Conservation (phyloP, 1,140 invertebrate genomes). For the Globodera ellingtonae region DNA sequence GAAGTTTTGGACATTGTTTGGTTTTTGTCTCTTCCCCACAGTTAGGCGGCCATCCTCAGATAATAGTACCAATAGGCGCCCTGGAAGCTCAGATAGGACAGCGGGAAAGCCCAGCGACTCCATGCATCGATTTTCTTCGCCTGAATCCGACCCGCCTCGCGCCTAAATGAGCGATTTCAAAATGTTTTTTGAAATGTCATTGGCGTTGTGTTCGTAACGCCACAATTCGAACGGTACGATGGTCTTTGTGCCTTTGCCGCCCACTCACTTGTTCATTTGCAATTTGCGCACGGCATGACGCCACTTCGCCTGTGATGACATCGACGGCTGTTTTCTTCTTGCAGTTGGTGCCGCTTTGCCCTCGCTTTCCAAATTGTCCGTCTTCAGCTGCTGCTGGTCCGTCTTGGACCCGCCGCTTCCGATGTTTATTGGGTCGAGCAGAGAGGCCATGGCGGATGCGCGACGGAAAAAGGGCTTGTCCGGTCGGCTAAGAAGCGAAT, state of each 20-base stretch:
- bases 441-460: slow-evolving; percentile 19
- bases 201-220: too few relatives aligned
- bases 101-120: slow-evolving; percentile 53
- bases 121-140: slow-evolving; percentile 56
- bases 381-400: background rate
- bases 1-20: background rate
- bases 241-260: background rate
- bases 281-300: slow-evolving; percentile 45
- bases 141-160: slow-evolving; percentile 41
- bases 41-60: slow-evolving; percentile 28
- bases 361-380: background rate
- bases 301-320: slow-evolving; percentile 40
- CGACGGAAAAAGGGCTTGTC: slow-evolving; percentile 8
- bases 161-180: slow-evolving; percentile 34
- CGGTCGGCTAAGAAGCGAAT: background rate
- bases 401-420: background rate
- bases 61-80: slow-evolving; percentile 55
- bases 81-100: slow-evolving; percentile 52
- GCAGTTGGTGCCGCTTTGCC: background rate
- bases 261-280: slow-evolving; percentile 52
- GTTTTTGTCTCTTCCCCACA: background rate
- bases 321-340: background rate
- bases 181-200: background rate
- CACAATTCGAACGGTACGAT: too few relatives aligned
- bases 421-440: slow-evolving; percentile 24